Conservation (phyloP, 1,140 invertebrate genomes). For the Pseudomyrmex flavicornis region DNA sequence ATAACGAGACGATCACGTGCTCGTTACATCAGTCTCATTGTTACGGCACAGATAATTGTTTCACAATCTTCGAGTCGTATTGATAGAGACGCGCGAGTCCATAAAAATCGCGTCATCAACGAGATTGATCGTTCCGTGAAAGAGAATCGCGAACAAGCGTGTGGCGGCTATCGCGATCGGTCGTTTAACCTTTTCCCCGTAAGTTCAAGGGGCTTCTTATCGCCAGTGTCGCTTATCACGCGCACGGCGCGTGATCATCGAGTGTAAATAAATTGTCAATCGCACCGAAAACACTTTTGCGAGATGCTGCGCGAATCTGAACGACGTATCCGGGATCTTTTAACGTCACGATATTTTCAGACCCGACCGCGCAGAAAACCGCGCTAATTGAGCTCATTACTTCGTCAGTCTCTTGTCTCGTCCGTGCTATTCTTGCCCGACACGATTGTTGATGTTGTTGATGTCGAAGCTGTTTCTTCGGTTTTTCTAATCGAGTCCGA, state of each 20-base stretch:
- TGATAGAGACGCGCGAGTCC: neutral
- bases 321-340: neutral
- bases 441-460: neutral
- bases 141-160: slow-evolving; percentile 29
- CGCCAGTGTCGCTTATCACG: slow-evolving; percentile 2
- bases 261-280: slow-evolving; percentile 39
- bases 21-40: no score
- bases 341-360: neutral
- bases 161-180: slow-evolving; percentile 21
- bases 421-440: neutral
- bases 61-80: neutral
- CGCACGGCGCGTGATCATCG: slow-evolving; percentile 14
- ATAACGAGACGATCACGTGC: neutral
- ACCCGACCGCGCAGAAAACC: neutral
- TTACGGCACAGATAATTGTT: neutral
- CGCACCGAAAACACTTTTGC: slow-evolving; percentile 30
- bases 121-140: neutral
- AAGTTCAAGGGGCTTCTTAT: slow-evolving; percentile 39
- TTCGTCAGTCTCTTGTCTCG: neutral
- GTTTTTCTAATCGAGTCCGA: no score
- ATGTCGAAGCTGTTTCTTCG: no score
- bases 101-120: slow-evolving; percentile 1
- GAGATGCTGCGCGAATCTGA: neutral
- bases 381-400: neutral
- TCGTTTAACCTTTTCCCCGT: slow-evolving; percentile 37